These are phyloP conservation scores for Drosophila trapezifrons DNA, from an alignment of 1,140 invertebrate species.

Conservation along the genomic window DNA sequence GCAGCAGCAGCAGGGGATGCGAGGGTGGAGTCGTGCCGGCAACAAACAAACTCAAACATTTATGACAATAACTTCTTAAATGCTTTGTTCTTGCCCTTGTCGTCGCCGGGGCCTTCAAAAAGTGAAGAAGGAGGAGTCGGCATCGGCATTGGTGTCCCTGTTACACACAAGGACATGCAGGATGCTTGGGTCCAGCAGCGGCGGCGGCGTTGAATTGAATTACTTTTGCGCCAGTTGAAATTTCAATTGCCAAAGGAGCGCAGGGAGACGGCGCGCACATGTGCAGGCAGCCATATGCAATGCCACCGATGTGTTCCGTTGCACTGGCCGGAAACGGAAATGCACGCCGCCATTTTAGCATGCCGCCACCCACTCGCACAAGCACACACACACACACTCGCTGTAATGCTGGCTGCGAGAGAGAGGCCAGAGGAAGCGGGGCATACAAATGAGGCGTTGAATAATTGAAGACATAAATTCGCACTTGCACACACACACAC, in stretches of 20 bases:
- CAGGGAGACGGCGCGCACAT: constrained; percentile 55
- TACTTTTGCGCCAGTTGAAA: constrained; percentile 82
- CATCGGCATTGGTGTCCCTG: background rate
- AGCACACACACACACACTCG: constrained; percentile 21
- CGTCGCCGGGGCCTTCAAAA: constrained; percentile 36
- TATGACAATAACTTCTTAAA: constrained; percentile 83
- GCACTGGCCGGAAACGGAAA: constrained; percentile 79
- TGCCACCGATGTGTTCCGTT: constrained; percentile 36
- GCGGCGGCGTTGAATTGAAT: constrained; percentile 75
- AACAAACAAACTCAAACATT: constrained; percentile 80
- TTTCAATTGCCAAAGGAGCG: constrained; percentile 69
- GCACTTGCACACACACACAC: constrained; percentile 61
- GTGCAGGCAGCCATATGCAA: constrained; percentile 75
- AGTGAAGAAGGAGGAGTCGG: background rate
- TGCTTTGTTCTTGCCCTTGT: constrained; percentile 69
- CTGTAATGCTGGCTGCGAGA: background rate
- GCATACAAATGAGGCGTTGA: constrained; percentile 80
- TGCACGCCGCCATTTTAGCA: constrained; percentile 81
- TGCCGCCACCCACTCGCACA: constrained; percentile 41
- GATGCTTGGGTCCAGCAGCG: constrained; percentile 44
- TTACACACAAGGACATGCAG: constrained; percentile 57
- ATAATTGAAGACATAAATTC: constrained; percentile 83
- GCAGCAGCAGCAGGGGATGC: background rate
- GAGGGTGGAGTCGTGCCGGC: constrained; percentile 12
- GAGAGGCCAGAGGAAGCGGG: constrained; percentile 39